Conservation (phyloP, 2,888 invertebrate genomes). For the Andrena hattorfiana region DNA sequence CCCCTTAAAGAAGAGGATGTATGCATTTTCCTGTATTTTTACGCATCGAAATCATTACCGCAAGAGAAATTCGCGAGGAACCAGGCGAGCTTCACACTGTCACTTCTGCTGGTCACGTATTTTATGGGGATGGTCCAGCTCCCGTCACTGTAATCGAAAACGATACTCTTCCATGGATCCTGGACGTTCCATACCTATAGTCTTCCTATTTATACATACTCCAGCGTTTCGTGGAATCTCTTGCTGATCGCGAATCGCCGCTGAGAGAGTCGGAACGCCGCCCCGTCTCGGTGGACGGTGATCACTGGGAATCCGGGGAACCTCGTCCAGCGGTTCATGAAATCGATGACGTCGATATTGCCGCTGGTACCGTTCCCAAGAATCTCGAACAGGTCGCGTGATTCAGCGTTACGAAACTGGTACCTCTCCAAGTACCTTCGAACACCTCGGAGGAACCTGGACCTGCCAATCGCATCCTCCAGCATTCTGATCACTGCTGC, state of each 20-base stretch:
- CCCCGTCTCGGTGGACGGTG: slow-evolving; percentile 42
- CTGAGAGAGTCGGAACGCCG: slow-evolving; percentile 46
- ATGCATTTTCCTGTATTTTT: too few species aligned
- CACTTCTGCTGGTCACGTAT: slow-evolving; percentile 62
- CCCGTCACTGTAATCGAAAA: slow-evolving; percentile 22
- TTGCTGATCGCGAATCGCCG: slow-evolving; percentile 37
- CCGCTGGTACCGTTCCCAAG: slow-evolving; percentile 47
- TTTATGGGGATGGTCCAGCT: slow-evolving; percentile 71
- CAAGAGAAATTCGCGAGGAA: slow-evolving; percentile 67
- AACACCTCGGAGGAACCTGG: slow-evolving; percentile 59
- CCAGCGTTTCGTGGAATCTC: slow-evolving; percentile 11
- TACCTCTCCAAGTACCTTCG: slow-evolving; percentile 62
- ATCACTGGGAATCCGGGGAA: slow-evolving; percentile 70
- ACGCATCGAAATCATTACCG: slow-evolving; percentile 40
- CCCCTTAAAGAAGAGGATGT: too few species aligned
- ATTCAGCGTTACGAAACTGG: slow-evolving; percentile 66
- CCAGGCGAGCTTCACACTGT: slow-evolving; percentile 65
- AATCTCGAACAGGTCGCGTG: slow-evolving; percentile 65
- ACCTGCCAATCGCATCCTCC: slow-evolving; percentile 60
- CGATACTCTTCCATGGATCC: neutral
- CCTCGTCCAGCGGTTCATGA: slow-evolving; percentile 66
- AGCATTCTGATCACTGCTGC: slow-evolving; percentile 71
- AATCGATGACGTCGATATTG: slow-evolving; percentile 56
- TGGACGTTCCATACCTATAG: neutral
- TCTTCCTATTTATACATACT: slow-evolving; percentile 24